Conservation (phyloP, 1,140 invertebrate genomes). For the Thrips palmi region DNA sequence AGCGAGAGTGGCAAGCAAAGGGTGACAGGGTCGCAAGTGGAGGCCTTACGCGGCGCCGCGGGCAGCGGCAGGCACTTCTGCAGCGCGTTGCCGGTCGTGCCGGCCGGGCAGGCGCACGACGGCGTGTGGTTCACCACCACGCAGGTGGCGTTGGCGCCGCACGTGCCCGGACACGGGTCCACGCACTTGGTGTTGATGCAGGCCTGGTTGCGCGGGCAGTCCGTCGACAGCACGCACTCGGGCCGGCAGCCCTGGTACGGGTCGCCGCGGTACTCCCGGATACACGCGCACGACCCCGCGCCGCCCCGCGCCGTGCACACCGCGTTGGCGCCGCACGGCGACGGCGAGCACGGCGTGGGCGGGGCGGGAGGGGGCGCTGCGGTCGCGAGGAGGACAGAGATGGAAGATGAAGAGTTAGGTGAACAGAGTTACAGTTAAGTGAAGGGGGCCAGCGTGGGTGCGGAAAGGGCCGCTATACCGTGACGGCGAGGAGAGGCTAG, state of each 20-base stretch:
- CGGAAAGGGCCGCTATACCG: too few species aligned
- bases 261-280: conserved; percentile 43
- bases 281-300: conserved; percentile 47
- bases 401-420: too few species aligned
- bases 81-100: conserved; percentile 66
- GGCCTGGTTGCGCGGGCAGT: conserved; percentile 51
- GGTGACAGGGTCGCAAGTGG: not conserved
- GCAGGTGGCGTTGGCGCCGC: conserved; percentile 52
- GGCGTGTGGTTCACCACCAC: conserved; percentile 58
- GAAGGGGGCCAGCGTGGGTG: too few species aligned
- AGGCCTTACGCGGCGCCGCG: not conserved
- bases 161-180: conserved; percentile 60
- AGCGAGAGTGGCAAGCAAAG: not conserved
- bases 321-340: conserved; percentile 46
- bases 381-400: too few species aligned
- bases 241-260: conserved; percentile 65
- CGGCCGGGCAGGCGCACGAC: conserved; percentile 47
- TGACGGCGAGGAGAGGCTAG: too few species aligned
- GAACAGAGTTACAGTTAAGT: too few species aligned
- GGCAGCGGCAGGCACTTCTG: too few species aligned
- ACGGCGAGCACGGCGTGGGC: conserved; percentile 36
- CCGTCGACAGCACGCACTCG: conserved; percentile 54
- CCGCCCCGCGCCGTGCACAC: conserved; percentile 41
- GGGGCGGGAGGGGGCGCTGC: too few species aligned
- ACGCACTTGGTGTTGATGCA: conserved; percentile 61